phyloP scores from a whole-genome alignment of 2,113 vertebrate species.

The Ceyx cyanopectus region DNA sequence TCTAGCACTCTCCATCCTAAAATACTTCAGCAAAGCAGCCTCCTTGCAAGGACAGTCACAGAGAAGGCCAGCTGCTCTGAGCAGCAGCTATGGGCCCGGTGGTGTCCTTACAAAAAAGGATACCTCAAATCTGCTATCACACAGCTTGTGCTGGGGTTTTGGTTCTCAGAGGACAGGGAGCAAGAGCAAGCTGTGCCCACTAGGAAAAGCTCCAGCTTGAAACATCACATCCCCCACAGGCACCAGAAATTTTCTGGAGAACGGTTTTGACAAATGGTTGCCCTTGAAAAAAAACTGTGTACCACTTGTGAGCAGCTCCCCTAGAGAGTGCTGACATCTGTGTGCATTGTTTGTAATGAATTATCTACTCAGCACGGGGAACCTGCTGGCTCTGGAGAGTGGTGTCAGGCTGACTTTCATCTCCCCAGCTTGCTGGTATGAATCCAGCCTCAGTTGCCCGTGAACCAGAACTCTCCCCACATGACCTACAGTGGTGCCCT shows the following conservation, averaged over 20 bases:
- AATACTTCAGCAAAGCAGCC: background rate
- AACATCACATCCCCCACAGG: rapidly evolving
- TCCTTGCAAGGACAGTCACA: background rate
- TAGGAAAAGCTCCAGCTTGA: background rate
- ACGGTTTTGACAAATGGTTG: background rate
- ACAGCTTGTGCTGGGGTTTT: rapidly evolving
- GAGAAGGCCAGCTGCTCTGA: background rate
- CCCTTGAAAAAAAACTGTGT: slow-evolving; percentile 7
- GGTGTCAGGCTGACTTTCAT: background rate
- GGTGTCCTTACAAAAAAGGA: rapidly evolving
- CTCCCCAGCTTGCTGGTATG: background rate
- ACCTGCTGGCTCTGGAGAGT: background rate
- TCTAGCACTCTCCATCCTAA: background rate
- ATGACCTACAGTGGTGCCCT: rapidly evolving
- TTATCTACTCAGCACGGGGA: background rate
- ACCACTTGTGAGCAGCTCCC: background rate
- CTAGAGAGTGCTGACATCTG: background rate
- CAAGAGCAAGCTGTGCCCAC: rapidly evolving
- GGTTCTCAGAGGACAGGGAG: rapidly evolving
- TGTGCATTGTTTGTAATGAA: background rate
- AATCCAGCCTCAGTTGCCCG: background rate
- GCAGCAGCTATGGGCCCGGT: background rate
- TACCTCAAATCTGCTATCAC: background rate
- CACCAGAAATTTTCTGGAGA: background rate
- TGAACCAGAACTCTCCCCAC: background rate